Percentiles rank a stretch among this genome's conserved stretches.
Conservation (phyloP, 2,888 invertebrate genomes). For the Euplagia quadripunctaria region DNA sequence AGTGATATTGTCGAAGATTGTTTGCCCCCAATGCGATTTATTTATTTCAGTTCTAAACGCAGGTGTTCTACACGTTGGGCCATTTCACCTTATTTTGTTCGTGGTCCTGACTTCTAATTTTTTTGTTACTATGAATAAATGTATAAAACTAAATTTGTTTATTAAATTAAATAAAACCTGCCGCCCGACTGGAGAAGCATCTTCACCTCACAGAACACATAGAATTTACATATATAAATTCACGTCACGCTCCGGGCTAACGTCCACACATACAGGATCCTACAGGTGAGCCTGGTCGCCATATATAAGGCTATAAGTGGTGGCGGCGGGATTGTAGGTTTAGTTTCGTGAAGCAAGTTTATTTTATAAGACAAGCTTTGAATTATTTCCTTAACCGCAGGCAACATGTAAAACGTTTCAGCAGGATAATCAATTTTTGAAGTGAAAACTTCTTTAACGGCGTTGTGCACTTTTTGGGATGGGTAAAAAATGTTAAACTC, state of each 20-base stretch:
- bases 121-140: conserved; percentile 1
- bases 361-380: neutral
- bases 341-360: neutral
- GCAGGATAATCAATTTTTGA: no score
- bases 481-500: no score
- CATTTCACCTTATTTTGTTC: conserved; percentile 60
- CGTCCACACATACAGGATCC: neutral
- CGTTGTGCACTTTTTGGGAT: no score
- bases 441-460: no score
- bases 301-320: neutral
- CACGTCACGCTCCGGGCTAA: neutral
- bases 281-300: neutral
- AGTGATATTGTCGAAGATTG: neutral
- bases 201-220: neutral
- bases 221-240: neutral
- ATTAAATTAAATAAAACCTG: neutral
- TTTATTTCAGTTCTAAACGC: conserved; percentile 52
- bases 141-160: neutral
- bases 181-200: neutral
- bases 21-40: neutral
- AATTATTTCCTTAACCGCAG: neutral
- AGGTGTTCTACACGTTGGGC: conserved; percentile 76
- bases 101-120: conserved; percentile 76
- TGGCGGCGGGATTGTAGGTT: neutral
- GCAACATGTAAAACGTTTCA: no score